These are phyloP conservation scores for Melitaea cinxia DNA, from an alignment of 1,140 invertebrate species.

Conservation along the genomic window DNA sequence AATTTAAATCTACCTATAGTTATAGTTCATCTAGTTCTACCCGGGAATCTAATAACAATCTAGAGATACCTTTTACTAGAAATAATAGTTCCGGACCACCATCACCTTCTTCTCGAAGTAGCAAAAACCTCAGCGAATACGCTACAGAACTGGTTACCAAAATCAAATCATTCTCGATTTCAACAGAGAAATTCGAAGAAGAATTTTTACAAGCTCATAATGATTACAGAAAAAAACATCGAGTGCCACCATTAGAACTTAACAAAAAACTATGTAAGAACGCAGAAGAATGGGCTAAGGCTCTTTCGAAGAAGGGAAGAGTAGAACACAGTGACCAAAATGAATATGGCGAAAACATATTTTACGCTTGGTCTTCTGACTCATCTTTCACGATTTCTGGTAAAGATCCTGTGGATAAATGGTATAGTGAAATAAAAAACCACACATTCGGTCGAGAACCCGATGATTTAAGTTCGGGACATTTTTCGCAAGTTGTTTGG, in stretches of 20 bases:
- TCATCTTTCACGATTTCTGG: slow-evolving; percentile 86
- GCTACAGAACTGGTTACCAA: slow-evolving; percentile 66
- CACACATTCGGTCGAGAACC: slow-evolving; percentile 85
- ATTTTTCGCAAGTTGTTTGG: slow-evolving; percentile 92
- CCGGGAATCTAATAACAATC: slow-evolving; percentile 53
- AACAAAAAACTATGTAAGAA: slow-evolving; percentile 87
- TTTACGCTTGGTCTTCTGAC: slow-evolving; percentile 88
- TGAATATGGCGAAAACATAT: slow-evolving; percentile 92
- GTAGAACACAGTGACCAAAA: slow-evolving; percentile 89
- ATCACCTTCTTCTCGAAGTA: slow-evolving; percentile 60
- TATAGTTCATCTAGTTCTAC: slow-evolving; percentile 34
- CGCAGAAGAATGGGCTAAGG: slow-evolving; percentile 92
- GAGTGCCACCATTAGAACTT: slow-evolving; percentile 85
- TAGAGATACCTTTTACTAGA: slow-evolving; percentile 48
- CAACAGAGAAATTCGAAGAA: slow-evolving; percentile 79
- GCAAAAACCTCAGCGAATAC: slow-evolving; percentile 62
- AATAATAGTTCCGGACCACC: slow-evolving; percentile 55
- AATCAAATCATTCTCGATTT: slow-evolving; percentile 60
- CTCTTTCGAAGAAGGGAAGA: slow-evolving; percentile 84
- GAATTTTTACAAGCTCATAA: slow-evolving; percentile 90
- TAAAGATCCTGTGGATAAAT: slow-evolving; percentile 88
- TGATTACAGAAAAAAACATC: slow-evolving; percentile 87
- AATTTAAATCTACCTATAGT: slow-evolving; percentile 49
- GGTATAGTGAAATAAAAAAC: slow-evolving; percentile 85
- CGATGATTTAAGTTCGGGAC: slow-evolving; percentile 85